Evolutionary conservation across 2,113 vertebrate genomes (phyloP).

Genomic region (Atractosteus spatula): DNA sequence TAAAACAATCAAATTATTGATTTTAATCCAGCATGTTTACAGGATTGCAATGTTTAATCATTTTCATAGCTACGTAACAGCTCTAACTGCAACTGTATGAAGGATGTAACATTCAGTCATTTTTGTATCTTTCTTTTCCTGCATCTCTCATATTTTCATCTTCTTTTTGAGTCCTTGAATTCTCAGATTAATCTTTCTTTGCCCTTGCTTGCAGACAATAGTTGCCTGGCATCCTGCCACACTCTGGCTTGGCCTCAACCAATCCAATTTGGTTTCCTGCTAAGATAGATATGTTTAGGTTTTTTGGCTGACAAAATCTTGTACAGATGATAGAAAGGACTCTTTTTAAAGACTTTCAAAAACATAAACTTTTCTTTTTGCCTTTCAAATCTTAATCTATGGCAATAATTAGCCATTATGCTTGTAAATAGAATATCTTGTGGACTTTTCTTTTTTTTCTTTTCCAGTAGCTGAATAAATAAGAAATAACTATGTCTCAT

Average conservation of each 20-base stretch:
- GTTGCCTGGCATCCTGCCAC: conserved; percentile 47
- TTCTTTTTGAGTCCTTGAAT: not conserved
- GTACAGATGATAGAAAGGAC: not conserved
- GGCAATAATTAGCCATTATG: no score
- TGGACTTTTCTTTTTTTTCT: no score
- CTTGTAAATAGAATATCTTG: no score
- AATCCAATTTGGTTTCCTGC: conserved; percentile 58
- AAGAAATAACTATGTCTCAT: no score
- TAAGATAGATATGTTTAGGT: conserved; percentile 67
- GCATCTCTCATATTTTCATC: conserved; percentile 7
- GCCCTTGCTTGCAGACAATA: conserved; percentile 20
- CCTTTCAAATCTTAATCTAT: not conserved
- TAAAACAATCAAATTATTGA: no score
- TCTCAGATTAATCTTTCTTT: not conserved
- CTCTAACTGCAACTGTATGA: no score
- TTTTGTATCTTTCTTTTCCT: conserved; percentile 22
- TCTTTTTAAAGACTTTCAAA: not conserved
- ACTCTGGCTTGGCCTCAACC: conserved; percentile 54
- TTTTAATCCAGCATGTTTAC: no score
- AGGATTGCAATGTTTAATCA: no score
- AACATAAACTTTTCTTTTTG: not conserved
- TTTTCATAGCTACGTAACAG: no score
- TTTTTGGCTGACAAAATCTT: conserved; percentile 53
- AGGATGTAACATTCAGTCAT: no score
- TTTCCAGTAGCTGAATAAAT: no score